These are phyloP conservation scores for Argentina silus DNA, from an alignment of 2,797 vertebrate species.

Conservation along the genomic window DNA sequence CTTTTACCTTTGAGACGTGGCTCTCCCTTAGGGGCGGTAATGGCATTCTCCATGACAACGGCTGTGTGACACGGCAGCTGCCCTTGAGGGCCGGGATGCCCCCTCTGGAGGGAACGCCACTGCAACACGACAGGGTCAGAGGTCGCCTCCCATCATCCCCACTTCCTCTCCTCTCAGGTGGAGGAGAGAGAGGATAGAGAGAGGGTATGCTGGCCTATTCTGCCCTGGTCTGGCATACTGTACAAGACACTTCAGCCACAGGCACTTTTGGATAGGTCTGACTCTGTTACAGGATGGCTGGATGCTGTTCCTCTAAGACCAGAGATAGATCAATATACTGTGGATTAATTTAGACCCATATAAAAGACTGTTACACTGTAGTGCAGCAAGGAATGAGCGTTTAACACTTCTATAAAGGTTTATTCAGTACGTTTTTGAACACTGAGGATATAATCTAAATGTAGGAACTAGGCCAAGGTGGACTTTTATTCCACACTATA, in stretches of 20 bases:
- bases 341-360: conserved; percentile 71
- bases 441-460: background rate
- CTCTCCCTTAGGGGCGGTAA: conserved; percentile 72
- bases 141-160: conserved; percentile 74
- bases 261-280: conserved; percentile 73
- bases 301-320: conserved; percentile 72
- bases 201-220: conserved; percentile 62
- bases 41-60: conserved; percentile 77
- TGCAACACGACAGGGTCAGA: conserved; percentile 74
- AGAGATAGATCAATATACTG: conserved; percentile 69
- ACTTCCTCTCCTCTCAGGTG: conserved; percentile 51
- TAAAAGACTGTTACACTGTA: conserved; percentile 53
- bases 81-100: conserved; percentile 69
- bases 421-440: conserved; percentile 64
- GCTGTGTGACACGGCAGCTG: conserved; percentile 70
- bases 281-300: conserved; percentile 52
- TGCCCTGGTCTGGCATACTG: conserved; percentile 64
- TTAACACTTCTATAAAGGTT: conserved; percentile 64
- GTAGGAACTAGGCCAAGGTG: background rate
- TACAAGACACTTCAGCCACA: conserved; percentile 66
- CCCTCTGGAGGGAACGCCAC: conserved; percentile 60
- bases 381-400: conserved; percentile 66
- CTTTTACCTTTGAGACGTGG: conserved; percentile 43
- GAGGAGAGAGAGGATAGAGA: conserved; percentile 12
- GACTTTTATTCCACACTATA: background rate